phyloP scores from a whole-genome alignment of 2,797 vertebrate species.

The Numenius phaeopus region DNA sequence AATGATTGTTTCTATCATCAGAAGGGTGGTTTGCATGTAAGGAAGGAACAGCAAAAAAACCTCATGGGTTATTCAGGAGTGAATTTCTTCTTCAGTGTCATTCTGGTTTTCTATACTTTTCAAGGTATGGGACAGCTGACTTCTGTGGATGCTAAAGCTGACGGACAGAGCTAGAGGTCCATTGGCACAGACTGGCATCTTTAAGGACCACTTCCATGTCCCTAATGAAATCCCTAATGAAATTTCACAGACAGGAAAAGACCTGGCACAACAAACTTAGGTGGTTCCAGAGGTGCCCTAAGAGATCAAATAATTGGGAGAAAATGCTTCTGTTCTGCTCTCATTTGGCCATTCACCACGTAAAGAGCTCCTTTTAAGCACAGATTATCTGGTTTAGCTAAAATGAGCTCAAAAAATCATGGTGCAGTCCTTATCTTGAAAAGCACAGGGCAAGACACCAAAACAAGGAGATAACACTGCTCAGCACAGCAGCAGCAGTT shows the following conservation, averaged over 20 bases:
- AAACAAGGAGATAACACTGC: not conserved
- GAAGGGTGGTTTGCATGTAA: not conserved
- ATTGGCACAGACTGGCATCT: not conserved
- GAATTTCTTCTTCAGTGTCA: not conserved
- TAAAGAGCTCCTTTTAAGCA: not conserved
- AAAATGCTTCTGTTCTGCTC: not conserved
- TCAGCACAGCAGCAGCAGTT: not conserved
- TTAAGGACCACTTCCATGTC: not conserved
- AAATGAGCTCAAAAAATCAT: not conserved
- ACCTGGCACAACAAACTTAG: not conserved
- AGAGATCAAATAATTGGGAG: not conserved
- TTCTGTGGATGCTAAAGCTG: not conserved
- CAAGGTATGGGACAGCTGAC: not conserved
- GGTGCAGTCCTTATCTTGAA: not conserved
- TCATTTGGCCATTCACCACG: not conserved
- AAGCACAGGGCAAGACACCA: not conserved
- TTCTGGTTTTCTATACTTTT: not conserved
- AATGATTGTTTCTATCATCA: not conserved
- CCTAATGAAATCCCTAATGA: not conserved
- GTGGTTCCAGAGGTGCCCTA: not conserved
- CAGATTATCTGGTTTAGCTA: not conserved
- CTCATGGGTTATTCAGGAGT: not conserved
- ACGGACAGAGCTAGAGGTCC: not conserved
- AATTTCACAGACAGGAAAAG: fast-evolving
- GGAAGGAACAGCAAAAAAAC: not conserved